Conservation (phyloP, 2,888 invertebrate genomes). For the Ectemnius continuus region DNA sequence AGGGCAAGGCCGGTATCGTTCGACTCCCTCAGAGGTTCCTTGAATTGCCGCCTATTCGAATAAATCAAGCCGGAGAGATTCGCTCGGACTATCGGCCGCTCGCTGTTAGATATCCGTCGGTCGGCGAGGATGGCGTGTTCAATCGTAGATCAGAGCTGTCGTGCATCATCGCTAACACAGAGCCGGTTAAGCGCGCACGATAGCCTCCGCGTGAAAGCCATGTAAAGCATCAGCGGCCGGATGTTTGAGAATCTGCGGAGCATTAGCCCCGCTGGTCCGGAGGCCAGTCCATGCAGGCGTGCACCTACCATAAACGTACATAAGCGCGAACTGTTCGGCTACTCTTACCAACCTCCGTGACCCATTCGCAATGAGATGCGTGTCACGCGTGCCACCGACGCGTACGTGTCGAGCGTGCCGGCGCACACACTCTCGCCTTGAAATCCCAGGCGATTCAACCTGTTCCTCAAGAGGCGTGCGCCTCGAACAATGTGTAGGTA, state of each 20-base stretch:
- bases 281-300: slow-evolving; percentile 23
- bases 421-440: slow-evolving; percentile 2
- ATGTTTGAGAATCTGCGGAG: slow-evolving; percentile 23
- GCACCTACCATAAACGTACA: slow-evolving; percentile 48
- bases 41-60: slow-evolving; percentile 18
- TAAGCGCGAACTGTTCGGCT: slow-evolving; percentile 37
- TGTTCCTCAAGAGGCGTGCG: slow-evolving; percentile 29
- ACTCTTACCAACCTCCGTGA: slow-evolving; percentile 48
- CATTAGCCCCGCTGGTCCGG: not conserved
- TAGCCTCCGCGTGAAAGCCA: slow-evolving; percentile 36
- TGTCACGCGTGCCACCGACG: slow-evolving; percentile 56
- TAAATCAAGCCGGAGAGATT: slow-evolving; percentile 44
- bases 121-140: slow-evolving; percentile 17
- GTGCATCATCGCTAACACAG: slow-evolving; percentile 60
- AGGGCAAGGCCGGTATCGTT: too few species aligned
- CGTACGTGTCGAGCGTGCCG: slow-evolving; percentile 33
- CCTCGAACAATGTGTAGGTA: slow-evolving; percentile 35
- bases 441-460: slow-evolving; percentile 49
- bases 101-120: slow-evolving; percentile 16
- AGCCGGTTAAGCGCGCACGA: slow-evolving; percentile 28
- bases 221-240: slow-evolving; percentile 29
- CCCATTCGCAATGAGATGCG: slow-evolving; percentile 59
- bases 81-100: slow-evolving; percentile 19
- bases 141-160: slow-evolving; percentile 43
- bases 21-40: too few species aligned